Evolutionary conservation across 2,888 invertebrate genomes (phyloP), one percentile per base, ranked within the genome.

Genomic region (Tetropium fuscum): DNA sequence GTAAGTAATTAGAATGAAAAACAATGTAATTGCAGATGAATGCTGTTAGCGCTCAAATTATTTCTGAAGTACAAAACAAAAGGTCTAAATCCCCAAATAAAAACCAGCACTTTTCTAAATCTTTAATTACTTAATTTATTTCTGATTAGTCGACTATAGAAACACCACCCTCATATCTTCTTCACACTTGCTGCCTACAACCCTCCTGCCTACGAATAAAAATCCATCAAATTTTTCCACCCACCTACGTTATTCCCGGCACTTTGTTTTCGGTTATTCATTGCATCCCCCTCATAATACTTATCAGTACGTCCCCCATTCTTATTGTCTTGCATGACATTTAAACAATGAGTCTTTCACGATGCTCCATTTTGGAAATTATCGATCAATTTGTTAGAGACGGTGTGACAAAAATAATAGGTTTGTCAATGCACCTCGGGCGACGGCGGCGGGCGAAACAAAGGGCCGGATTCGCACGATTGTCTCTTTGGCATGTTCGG

Each of bases 261-360:
- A 66, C 63, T 66, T 63, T 60, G 61, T 66, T 63, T 48, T 59
- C 54, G 40, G 57, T 58, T 58, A 60, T 61, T 61, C 62, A 65
- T 58, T 44, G 53, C 54, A 30, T 7, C 34, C 55, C 48, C 48
- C 54, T 54, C 53, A 47, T 53, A 45, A 27, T 58, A 53, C 58
- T 64, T 58, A 61, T 64, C 58, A 56, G 41, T 41, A 45, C 51
- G 56, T 54, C 58, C 56, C 61, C 51, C 54, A 45, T 32, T 51
- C 58, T 58, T 49, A 68, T 66, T 69, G 68, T 69, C 64, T 61
- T 60, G 48, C 63, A 54, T 67, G 71, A 71, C 69, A 68, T 64
- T 68, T 65, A 66, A 65, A 71, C 71, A 71, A 71, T 48, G 36
- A 20, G 22, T 40, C 22, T 27, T 15, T 38, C 25, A n/a, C 40